A percentile compares a stretch with the other conserved stretches of the same genome.
phyloP scores from a whole-genome alignment of 2,888 invertebrate genomes.

The Itoplectis maculator region DNA sequence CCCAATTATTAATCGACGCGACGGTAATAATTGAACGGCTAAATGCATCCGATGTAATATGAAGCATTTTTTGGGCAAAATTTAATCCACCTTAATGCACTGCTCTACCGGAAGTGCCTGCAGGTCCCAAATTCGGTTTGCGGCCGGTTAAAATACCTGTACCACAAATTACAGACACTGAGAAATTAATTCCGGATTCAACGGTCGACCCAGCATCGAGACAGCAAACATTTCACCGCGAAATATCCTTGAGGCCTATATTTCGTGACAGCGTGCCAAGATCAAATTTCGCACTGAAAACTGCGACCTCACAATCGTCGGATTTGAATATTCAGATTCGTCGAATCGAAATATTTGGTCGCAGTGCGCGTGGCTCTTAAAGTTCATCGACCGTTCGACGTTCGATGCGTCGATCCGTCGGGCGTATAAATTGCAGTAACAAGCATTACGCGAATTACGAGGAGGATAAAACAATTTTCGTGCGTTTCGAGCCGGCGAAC shows the following conservation, averaged over 20 bases:
- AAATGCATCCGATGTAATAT: too few relatives aligned
- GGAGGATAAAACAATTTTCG: conserved; percentile 55
- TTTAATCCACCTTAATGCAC: too few relatives aligned
- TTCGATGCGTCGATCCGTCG: conserved; percentile 32
- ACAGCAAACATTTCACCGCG: too few relatives aligned
- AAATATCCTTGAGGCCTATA: neutral
- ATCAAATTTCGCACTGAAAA: neutral
- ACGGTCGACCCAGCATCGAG: too few relatives aligned
- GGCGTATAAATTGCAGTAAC: conserved; percentile 38
- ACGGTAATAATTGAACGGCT: conserved; percentile 55
- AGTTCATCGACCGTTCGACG: conserved; percentile 33
- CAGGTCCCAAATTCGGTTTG: too few relatives aligned
- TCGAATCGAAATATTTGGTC: neutral
- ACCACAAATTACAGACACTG: too few relatives aligned
- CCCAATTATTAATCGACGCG: conserved; percentile 42
- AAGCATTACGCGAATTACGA: conserved; percentile 45
- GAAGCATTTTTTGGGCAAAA: too few relatives aligned
- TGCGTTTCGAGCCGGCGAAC: conserved; percentile 42
- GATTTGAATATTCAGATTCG: neutral
- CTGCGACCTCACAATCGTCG: neutral
- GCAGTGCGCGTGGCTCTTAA: neutral
- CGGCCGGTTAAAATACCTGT: too few relatives aligned
- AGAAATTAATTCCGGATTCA: too few relatives aligned
- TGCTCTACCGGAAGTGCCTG: too few relatives aligned
- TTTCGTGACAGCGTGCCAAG: neutral